A percentile compares a stretch with the other conserved stretches of the same genome.
Evolutionary conservation across 1,140 invertebrate genomes (phyloP).

Genomic region (Acromyrmex heyeri): DNA sequence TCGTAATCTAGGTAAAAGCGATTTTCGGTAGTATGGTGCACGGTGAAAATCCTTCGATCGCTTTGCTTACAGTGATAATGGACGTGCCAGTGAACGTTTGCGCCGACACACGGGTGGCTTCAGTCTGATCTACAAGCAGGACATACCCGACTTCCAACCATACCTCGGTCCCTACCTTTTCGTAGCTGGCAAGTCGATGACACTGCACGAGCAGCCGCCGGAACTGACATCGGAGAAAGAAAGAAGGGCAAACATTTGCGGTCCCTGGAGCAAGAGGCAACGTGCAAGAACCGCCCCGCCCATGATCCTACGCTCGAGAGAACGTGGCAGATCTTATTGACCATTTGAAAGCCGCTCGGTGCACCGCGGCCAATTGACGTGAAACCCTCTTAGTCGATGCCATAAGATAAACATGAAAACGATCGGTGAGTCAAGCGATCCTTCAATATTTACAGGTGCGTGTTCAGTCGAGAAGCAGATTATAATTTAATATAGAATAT

Average conservation of each 20-base stretch:
- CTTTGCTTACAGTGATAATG: conserved; percentile 87
- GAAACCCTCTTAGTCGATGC: neutral
- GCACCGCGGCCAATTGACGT: conserved; percentile 65
- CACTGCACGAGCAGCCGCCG: conserved; percentile 40
- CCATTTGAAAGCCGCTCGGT: conserved; percentile 65
- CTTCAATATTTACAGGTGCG: neutral
- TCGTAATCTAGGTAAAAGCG: conserved; percentile 25
- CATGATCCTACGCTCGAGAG: conserved; percentile 63
- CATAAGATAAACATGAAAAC: neutral
- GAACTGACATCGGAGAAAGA: conserved; percentile 57
- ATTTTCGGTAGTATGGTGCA: conserved; percentile 20
- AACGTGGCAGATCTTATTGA: conserved; percentile 78
- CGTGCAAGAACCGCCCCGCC: conserved; percentile 76
- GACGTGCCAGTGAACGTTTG: conserved; percentile 88
- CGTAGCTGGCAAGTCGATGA: conserved; percentile 86
- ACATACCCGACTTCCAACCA: conserved; percentile 86
- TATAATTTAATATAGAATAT: neutral
- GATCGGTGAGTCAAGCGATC: neutral
- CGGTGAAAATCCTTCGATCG: conserved; percentile 30
- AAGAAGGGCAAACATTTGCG: conserved; percentile 69
- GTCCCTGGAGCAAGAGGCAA: conserved; percentile 67
- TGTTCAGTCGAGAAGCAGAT: neutral
- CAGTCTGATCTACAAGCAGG: conserved; percentile 88
- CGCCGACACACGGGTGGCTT: conserved; percentile 90
- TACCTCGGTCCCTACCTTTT: conserved; percentile 88